Percentiles rank a stretch among this genome's conserved stretches.
Evolutionary conservation across 2,888 invertebrate genomes (phyloP).

Genomic region (Tetanocera ferruginea): DNA sequence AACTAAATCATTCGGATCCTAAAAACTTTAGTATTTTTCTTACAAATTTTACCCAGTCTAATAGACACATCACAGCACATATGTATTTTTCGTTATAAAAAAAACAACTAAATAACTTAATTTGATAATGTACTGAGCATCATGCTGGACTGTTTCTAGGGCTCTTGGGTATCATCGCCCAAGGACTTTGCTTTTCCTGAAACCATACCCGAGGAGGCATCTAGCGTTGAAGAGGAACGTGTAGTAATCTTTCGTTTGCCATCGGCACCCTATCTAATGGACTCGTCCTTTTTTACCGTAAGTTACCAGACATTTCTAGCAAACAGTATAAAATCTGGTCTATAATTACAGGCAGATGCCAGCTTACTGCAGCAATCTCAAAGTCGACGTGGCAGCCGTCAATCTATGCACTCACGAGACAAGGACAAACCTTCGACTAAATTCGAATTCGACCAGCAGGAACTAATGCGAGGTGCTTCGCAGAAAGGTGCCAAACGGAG

Average conservation of each 20-base stretch:
- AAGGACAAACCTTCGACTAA: conserved; percentile 66
- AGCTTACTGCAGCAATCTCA: conserved; percentile 78
- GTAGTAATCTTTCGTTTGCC: conserved; percentile 90
- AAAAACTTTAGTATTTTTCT: no score
- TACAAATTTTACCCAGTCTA: no score
- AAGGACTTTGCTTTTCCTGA: conserved; percentile 92
- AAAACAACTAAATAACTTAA: no score
- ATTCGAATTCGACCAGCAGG: conserved; percentile 69
- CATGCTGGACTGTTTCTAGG: conserved; percentile 66
- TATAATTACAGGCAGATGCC: conserved; percentile 77
- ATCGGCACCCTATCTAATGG: conserved; percentile 80
- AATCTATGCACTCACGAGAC: conserved; percentile 65
- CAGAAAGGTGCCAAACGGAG: conserved; percentile 67
- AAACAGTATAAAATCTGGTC: neutral
- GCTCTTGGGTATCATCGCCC: conserved; percentile 85
- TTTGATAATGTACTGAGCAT: no score
- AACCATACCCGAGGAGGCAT: conserved; percentile 93
- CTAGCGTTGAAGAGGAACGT: conserved; percentile 92
- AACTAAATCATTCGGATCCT: no score
- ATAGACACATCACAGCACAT: no score
- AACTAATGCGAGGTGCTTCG: conserved; percentile 65
- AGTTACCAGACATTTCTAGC: neutral
- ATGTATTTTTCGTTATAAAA: no score
- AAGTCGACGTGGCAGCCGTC: conserved; percentile 67
- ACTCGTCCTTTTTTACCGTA: conserved; percentile 86